Conservation (phyloP, 2,888 invertebrate species). For the Ectemnius lituratus region DNA sequence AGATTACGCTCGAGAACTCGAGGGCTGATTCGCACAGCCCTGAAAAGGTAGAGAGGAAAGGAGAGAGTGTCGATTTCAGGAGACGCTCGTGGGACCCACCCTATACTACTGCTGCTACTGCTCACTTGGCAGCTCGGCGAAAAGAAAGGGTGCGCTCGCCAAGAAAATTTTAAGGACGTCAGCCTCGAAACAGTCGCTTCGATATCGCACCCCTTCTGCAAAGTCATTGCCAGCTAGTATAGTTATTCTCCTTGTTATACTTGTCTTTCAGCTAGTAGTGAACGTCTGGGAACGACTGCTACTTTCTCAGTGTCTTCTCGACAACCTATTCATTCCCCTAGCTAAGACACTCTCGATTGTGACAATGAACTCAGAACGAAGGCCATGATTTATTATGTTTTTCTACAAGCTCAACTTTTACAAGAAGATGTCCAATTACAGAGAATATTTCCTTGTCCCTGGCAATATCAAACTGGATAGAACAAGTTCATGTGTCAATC, state of each 20-base stretch:
- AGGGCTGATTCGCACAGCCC: conserved; percentile 29
- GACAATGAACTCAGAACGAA: too few relatives aligned
- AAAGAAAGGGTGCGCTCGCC: conserved; percentile 62
- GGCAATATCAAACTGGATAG: conserved; percentile 23
- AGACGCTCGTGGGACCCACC: conserved; percentile 51
- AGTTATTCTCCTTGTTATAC: too few relatives aligned
- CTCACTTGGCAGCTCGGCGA: conserved; percentile 58
- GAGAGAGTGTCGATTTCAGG: conserved; percentile 53
- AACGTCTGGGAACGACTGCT: too few relatives aligned
- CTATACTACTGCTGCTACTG: conserved; percentile 29
- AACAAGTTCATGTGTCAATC: conserved; percentile 42
- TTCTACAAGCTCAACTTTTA: too few relatives aligned
- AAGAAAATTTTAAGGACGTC: conserved; percentile 59
- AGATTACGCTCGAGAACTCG: conserved; percentile 27
- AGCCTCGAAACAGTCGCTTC: conserved; percentile 44
- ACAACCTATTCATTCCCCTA: too few relatives aligned
- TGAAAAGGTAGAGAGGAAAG: conserved; percentile 45
- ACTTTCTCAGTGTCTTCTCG: too few relatives aligned
- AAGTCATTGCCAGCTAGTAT: too few relatives aligned
- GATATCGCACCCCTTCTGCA: conserved; percentile 24
- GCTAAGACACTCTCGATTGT: too few relatives aligned
- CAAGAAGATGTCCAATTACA: too few relatives aligned
- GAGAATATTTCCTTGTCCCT: not conserved
- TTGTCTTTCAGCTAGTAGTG: too few relatives aligned
- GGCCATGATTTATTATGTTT: too few relatives aligned